Evolutionary conservation across 2,113 vertebrate species (phyloP), one percentile per base, ranked within the genome.

Genomic region (Mixornis gularis): DNA sequence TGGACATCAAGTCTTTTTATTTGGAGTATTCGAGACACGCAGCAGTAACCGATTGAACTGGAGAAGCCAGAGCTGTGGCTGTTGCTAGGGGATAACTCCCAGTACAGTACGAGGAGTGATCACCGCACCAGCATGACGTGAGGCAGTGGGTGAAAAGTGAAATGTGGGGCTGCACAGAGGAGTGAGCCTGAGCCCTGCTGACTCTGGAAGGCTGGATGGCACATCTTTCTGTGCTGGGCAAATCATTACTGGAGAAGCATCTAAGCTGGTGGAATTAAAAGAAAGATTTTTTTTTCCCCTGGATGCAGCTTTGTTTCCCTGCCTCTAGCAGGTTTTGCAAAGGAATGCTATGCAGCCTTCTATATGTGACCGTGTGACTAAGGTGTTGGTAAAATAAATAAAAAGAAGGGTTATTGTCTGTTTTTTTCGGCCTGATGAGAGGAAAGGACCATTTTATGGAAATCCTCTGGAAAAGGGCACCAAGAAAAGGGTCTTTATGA

Each of bases 121-220:
- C 52, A 30, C 21, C 1, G 7, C 58, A 12, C 4, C 1, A 20
- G 26, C 38, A 12, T 13, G 14, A 56, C 0, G 1, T 13, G 41
- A 68, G 44, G 34, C 5, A 34, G 10, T 1, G 18, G 13, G 5
- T 3, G 2, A 10, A 46, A 72, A 43, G 59, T 20, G 8, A 32
- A n/a, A 62, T 25, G 66, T 18, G 15, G 2, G 11, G 20, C 20
- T 49, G 38, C 60, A 12, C 43, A 25, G 60, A n/a, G 62, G 41
- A 13, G 40, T 7, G 41, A 78, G 22, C 4, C 4, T 0, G 1
- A 83, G 59, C 46, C 26, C n/a, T 0, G 1, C 8, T 0, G 17
- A 52, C 30, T 49, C 29, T 0, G 0, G 22, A 78, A n/a, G 36
- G 15, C 40, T 0, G 5, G 3, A 26, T 24, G 53, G 30, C 62